phyloP scores from a whole-genome alignment of 37 sponge, comb jelly and placozoan genomes.

The Spongilla lacustris region DNA sequence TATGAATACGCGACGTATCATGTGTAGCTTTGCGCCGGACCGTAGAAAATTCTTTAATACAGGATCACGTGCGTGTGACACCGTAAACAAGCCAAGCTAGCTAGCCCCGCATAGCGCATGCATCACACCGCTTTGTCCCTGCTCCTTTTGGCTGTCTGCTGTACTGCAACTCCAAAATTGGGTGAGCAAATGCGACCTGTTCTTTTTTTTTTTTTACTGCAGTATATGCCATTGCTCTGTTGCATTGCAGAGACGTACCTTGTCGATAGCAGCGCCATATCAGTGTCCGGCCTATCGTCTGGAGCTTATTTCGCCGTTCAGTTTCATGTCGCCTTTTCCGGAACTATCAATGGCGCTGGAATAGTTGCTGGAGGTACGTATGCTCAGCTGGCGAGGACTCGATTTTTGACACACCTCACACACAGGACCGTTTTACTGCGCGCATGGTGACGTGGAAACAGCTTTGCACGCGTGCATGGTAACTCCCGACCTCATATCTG shows the following conservation, averaged over 20 bases:
- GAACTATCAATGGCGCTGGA: constrained; percentile 72
- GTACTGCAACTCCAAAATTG: not conserved
- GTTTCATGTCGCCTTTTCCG: constrained; percentile 84
- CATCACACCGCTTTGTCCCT: not conserved
- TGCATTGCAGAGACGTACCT: constrained; percentile 41
- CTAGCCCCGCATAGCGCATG: no score
- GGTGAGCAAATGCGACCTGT: not conserved
- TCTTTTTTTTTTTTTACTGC: no score
- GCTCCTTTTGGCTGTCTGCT: not conserved
- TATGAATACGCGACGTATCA: no score
- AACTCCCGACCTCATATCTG: constrained; percentile 51
- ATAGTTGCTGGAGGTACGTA: constrained; percentile 78
- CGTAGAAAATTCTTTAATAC: no score
- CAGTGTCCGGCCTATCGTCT: constrained; percentile 86
- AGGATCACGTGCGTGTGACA: not conserved
- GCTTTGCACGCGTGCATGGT: constrained; percentile 60
- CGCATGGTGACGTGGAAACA: constrained; percentile 38
- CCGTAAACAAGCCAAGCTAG: not conserved
- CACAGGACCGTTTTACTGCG: constrained; percentile 81
- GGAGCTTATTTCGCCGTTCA: constrained; percentile 87
- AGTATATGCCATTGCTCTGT: not conserved
- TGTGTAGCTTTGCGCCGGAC: no score
- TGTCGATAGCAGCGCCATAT: constrained; percentile 42
- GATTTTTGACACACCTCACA: not conserved
- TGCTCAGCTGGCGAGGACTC: constrained; percentile 7